Evolutionary conservation across 2,888 invertebrate genomes (phyloP).

Genomic region (Zhuqinia jingwanae): DNA sequence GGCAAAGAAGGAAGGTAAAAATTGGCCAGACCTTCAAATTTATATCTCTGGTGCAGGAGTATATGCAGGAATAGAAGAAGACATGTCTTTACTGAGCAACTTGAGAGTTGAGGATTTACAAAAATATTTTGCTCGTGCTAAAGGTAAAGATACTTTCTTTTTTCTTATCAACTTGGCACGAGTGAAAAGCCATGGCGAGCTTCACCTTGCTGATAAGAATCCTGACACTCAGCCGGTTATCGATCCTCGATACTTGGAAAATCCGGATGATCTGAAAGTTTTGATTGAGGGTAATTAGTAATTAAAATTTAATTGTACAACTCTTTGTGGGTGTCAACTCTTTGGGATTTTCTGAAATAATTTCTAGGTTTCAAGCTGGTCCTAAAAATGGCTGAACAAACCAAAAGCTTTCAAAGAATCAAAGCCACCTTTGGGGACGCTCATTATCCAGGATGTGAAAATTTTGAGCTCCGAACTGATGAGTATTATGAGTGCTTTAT

Average conservation of each 20-base stretch:
- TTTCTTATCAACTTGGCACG: constrained; percentile 43
- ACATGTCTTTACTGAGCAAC: constrained; percentile 55
- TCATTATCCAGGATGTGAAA: constrained; percentile 61
- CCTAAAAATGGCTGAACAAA: constrained; percentile 64
- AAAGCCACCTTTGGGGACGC: neutral
- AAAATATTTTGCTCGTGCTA: constrained; percentile 80
- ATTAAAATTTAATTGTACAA: no score
- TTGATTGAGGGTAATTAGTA: constrained; percentile 74
- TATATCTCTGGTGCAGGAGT: constrained; percentile 54
- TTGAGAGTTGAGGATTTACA: constrained; percentile 37
- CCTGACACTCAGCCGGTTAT: constrained; percentile 67
- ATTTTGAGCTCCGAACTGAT: constrained; percentile 26
- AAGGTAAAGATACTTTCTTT: constrained; percentile 51
- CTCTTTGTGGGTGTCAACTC: no score
- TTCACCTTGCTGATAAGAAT: constrained; percentile 71
- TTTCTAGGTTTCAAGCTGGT: neutral
- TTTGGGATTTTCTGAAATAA: no score
- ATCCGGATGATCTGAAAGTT: constrained; percentile 72
- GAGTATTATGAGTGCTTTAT: constrained; percentile 66
- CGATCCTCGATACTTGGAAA: constrained; percentile 76
- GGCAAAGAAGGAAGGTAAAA: constrained; percentile 61
- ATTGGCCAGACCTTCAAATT: constrained; percentile 77
- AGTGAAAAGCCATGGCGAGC: constrained; percentile 72
- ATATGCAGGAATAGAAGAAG: constrained; percentile 48
- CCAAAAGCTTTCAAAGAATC: constrained; percentile 50